Evolutionary conservation across 2,113 vertebrate species (phyloP).

Genomic region (Anas platyrhynchos): DNA sequence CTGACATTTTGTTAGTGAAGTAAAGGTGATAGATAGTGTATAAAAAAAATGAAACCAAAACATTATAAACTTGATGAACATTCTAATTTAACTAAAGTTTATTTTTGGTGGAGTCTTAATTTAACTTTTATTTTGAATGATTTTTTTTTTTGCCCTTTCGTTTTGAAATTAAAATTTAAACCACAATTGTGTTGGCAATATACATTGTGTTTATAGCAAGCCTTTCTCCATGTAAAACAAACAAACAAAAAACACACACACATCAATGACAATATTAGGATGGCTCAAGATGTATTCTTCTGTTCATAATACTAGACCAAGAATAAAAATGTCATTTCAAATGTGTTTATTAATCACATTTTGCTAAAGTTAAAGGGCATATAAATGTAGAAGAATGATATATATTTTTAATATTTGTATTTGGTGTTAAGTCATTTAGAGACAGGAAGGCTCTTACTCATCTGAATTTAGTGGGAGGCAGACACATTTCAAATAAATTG

Average conservation of each 20-base stretch:
- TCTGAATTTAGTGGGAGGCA: not conserved
- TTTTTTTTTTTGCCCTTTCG: not conserved
- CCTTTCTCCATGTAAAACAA: not conserved
- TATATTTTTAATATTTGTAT: not conserved
- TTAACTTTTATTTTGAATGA: not conserved
- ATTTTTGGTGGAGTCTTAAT: not conserved
- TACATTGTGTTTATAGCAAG: not conserved
- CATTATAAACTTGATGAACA: not conserved
- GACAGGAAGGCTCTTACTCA: not conserved
- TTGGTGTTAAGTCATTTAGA: not conserved
- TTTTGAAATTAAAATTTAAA: not conserved
- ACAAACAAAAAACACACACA: rapidly evolving
- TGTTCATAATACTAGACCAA: not conserved
- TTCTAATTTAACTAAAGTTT: not conserved
- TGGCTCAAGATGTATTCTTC: not conserved
- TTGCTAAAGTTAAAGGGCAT: not conserved
- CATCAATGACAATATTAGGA: not conserved
- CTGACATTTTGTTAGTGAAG: not conserved
- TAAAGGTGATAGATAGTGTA: not conserved
- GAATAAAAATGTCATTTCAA: not conserved
- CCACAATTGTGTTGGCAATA: not conserved
- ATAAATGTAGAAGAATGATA: not conserved
- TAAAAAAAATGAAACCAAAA: not conserved
- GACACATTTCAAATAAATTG: not conserved
- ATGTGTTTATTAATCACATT: not conserved